A percentile compares a stretch with the other conserved stretches of the same genome.
These are phyloP conservation scores for Drosophila prostipennis DNA, from an alignment of 2,888 invertebrate genomes.

Conservation along the genomic window DNA sequence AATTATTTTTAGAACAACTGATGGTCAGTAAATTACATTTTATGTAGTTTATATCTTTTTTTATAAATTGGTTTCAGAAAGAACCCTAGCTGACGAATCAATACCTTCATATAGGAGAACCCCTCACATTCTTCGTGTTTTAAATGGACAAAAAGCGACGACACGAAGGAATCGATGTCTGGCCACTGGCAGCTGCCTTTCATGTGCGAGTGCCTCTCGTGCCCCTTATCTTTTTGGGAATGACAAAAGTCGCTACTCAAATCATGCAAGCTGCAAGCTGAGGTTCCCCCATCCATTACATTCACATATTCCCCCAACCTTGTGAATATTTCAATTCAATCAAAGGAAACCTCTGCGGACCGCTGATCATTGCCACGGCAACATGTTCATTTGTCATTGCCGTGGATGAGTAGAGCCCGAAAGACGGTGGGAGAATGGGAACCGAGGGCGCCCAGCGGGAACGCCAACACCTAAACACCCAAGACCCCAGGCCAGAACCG, in stretches of 20 bases:
- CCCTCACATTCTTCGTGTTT: conserved; percentile 29
- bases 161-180: conserved; percentile 38
- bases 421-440: conserved; percentile 13
- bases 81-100: not conserved
- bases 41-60: too few species aligned
- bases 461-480: conserved; percentile 51
- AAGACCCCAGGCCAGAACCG: conserved; percentile 25
- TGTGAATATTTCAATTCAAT: conserved; percentile 23
- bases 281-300: not conserved
- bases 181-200: conserved; percentile 31
- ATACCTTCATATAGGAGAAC: conserved; percentile 3
- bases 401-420: not conserved
- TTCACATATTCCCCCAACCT: not conserved
- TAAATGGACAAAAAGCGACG: conserved; percentile 20
- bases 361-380: conserved; percentile 16
- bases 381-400: conserved; percentile 55
- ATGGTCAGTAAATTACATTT: too few species aligned
- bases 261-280: conserved; percentile 39
- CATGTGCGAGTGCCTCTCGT: conserved; percentile 44
- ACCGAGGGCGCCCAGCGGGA: conserved; percentile 44
- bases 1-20: too few species aligned
- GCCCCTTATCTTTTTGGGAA: conserved; percentile 47
- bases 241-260: conserved; percentile 50
- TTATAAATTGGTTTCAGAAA: too few species aligned
- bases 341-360: conserved; percentile 24